Evolutionary conservation across 2,797 vertebrate genomes (phyloP), one percentile per base, ranked within the genome.

Genomic region (Sorex maritimensis): DNA sequence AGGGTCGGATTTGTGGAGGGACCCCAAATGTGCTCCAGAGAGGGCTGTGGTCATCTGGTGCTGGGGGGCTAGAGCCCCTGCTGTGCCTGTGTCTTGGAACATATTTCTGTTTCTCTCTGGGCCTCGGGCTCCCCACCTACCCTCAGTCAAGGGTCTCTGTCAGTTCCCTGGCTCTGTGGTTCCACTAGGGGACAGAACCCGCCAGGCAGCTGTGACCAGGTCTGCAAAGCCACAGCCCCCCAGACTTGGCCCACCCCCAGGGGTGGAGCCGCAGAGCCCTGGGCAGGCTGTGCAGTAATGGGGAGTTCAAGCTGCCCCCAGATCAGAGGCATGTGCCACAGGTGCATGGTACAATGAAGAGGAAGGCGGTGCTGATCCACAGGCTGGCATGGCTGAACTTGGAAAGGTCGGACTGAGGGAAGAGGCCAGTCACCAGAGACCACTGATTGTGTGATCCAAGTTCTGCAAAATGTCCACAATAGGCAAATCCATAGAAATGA

Each of bases 401-500:
- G 24, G 23, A 77, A 58, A 30, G 49, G 2, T 86, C 21, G 24
- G 44, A 7, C 61, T 26, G 28, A 71, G 77, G 68, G 68, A 77
- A 92, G 78, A 89, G 81, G 30, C 73, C 74, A 13, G 44, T 79
- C 61, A 69, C 68, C 63, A 86, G 88, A 91, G 81, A 65, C 65
- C 30, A 26, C 73, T 41, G 74, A 15, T 49, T 69, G 21, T 55
- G 38, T 79, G 78, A 77, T 67, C 72, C 44, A 58, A 9, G 91
- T 73, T 73, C 79, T 83, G 28, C 81, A 61, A 91, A 75, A 24
- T 81, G 69, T 74, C 75, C 84, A 69, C 41, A 82, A 72, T 15
- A 84, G 71, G 52, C 49, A 80, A 88, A 85, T 17, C 13, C 49
- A 49, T 14, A 67, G 80, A 86, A 81, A 88, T 21, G 23, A 69